Evolutionary conservation across 2,888 invertebrate genomes (phyloP).

Genomic region (Caenorhabditis sp.): DNA sequence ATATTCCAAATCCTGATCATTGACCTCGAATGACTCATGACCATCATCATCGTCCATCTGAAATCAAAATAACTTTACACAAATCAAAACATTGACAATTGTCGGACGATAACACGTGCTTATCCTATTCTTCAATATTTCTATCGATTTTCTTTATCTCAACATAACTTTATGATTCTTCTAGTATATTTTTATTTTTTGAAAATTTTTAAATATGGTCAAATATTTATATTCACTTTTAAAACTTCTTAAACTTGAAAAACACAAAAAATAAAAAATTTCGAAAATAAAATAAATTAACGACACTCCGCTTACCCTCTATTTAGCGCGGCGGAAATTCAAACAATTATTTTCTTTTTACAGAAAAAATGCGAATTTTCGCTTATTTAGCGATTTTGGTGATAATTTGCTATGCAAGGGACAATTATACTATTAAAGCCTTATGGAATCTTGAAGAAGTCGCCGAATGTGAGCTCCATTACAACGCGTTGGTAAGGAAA

Average conservation of each 20-base stretch:
- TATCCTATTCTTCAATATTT: background rate
- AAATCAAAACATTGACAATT: background rate
- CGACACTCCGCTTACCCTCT: background rate
- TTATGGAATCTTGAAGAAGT: conserved; percentile 67
- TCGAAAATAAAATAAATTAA: background rate
- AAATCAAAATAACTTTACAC: conserved; percentile 1
- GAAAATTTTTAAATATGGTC: too few species aligned
- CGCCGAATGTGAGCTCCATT: conserved; percentile 63
- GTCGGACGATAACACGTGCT: background rate
- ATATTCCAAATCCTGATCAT: conserved; percentile 90
- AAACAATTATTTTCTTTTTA: background rate
- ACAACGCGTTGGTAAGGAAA: conserved; percentile 57
- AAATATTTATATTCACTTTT: background rate
- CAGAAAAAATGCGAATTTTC: background rate
- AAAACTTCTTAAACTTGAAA: background rate
- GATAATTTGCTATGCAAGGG: background rate
- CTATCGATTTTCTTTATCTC: background rate
- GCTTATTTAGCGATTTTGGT: background rate
- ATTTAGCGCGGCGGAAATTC: background rate
- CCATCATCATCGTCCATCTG: conserved; percentile 78
- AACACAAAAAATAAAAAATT: background rate
- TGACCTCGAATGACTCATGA: conserved; percentile 91
- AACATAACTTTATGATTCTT: background rate
- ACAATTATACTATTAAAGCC: conserved; percentile 23
- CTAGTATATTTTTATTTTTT: too few species aligned